phyloP scores from a whole-genome alignment of 1,140 invertebrate genomes.

The Onthophagus taurus region DNA sequence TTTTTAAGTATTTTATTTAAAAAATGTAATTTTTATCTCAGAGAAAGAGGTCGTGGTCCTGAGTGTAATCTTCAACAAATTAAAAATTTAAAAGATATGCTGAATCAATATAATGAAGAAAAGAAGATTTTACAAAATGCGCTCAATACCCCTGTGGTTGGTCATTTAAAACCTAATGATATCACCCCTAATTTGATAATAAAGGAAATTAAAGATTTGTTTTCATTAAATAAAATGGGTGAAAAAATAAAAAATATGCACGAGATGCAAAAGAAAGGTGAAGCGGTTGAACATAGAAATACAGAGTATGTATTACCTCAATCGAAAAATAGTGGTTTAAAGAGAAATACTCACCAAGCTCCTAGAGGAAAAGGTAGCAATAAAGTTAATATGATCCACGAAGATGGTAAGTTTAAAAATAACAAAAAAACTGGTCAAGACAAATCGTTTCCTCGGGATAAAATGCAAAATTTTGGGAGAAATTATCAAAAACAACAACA shows the following conservation, averaged over 20 bases:
- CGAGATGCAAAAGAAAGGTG: background rate
- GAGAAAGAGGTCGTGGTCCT: constrained; percentile 22
- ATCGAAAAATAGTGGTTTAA: no score
- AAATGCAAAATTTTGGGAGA: no score
- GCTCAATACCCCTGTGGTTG: constrained; percentile 9
- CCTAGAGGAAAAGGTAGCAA: no score
- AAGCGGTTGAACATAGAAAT: constrained; percentile 6
- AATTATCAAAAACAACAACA: no score
- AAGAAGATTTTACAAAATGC: constrained; percentile 24
- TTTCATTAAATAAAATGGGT: constrained; percentile 24
- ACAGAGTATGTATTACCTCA: constrained; percentile 4
- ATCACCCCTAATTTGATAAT: constrained; percentile 11
- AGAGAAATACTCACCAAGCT: no score
- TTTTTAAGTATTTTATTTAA: constrained; percentile 7
- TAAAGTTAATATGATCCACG: no score
- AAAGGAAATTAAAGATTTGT: constrained; percentile 21
- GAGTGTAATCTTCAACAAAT: constrained; percentile 17
- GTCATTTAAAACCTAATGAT: constrained; percentile 15
- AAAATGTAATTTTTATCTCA: constrained; percentile 13
- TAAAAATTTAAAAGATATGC: constrained; percentile 18
- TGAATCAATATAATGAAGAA: constrained; percentile 23
- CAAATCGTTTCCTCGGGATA: no score
- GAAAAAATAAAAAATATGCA: constrained; percentile 25
- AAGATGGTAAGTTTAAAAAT: no score
- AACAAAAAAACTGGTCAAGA: no score